Evolutionary conservation across 1,140 invertebrate species (phyloP).

Genomic region (Leptestheria dahalacensis): DNA sequence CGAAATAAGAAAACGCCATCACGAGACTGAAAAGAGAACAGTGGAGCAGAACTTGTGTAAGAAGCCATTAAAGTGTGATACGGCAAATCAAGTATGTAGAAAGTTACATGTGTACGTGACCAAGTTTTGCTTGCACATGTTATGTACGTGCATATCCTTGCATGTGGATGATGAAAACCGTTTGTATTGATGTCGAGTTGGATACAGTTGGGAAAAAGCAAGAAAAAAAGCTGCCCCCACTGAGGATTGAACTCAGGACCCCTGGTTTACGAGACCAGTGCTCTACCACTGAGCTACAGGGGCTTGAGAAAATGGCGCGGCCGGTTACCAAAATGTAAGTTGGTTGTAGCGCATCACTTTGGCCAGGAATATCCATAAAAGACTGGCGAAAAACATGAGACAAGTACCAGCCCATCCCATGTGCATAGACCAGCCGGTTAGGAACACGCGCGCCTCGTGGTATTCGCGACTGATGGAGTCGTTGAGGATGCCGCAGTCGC

Average conservation of each 20-base stretch:
- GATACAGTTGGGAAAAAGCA: not conserved
- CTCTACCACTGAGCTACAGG: constrained; percentile 17
- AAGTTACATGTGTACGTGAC: too few relatives aligned
- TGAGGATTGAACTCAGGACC: constrained; percentile 17
- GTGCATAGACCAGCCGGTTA: constrained; percentile 54
- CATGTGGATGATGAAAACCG: too few relatives aligned
- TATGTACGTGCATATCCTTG: too few relatives aligned
- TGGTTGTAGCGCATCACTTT: constrained; percentile 81
- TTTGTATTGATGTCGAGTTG: too few relatives aligned
- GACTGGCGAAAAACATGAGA: constrained; percentile 54
- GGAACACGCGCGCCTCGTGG: constrained; percentile 51
- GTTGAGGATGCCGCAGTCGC: constrained; percentile 26
- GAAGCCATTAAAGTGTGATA: too few relatives aligned
- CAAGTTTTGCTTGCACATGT: too few relatives aligned
- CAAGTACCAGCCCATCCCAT: constrained; percentile 66
- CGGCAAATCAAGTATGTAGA: too few relatives aligned
- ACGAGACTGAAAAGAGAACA: too few relatives aligned
- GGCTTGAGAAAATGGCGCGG: not conserved
- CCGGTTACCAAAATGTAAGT: constrained; percentile 26
- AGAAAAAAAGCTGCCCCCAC: constrained; percentile 8
- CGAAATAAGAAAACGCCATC: too few relatives aligned
- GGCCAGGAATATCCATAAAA: constrained; percentile 70
- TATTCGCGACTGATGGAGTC: constrained; percentile 22
- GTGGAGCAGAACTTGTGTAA: too few relatives aligned
- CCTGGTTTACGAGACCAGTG: constrained; percentile 17